A percentile compares a stretch with the other conserved stretches of the same genome.
Conservation (phyloP, 2,888 invertebrate species). For the Galeopsomyia nigrocyanea region DNA sequence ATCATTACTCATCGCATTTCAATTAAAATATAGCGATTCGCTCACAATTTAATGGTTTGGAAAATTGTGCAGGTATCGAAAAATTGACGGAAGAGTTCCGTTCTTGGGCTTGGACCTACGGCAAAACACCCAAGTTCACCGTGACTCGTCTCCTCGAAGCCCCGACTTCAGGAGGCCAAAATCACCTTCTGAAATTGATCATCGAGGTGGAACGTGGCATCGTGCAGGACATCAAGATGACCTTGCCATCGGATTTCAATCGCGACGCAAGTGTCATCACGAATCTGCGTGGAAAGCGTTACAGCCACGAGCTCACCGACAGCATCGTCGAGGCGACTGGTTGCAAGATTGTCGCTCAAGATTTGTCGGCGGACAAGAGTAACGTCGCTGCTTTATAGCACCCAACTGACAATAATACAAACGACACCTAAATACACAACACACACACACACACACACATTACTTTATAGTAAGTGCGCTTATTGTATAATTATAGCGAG, state of each 20-base stretch:
- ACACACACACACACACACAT: too few species aligned
- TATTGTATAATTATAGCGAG: slow-evolving; percentile 2
- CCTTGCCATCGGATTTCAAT: slow-evolving; percentile 75
- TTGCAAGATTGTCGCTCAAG: slow-evolving; percentile 58
- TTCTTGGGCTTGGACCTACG: slow-evolving; percentile 91
- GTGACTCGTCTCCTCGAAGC: slow-evolving; percentile 78
- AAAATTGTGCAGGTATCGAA: slow-evolving; percentile 74
- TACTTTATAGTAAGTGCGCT: slow-evolving; percentile 13
- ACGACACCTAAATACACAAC: slow-evolving; percentile 26
- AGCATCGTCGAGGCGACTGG: slow-evolving; percentile 71
- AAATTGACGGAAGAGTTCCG: slow-evolving; percentile 78
- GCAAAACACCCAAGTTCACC: slow-evolving; percentile 87
- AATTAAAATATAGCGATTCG: too few species aligned
- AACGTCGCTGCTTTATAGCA: slow-evolving; percentile 62
- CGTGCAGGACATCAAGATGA: slow-evolving; percentile 77
- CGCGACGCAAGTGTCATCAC: slow-evolving; percentile 78
- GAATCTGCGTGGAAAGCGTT: slow-evolving; percentile 76
- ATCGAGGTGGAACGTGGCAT: slow-evolving; percentile 78
- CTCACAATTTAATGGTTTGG: too few species aligned
- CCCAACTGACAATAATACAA: slow-evolving; percentile 42
- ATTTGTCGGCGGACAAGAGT: slow-evolving; percentile 55
- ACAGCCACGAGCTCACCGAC: slow-evolving; percentile 74
- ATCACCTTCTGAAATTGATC: slow-evolving; percentile 72
- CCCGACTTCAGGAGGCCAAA: slow-evolving; percentile 61
- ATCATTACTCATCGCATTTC: too few species aligned